Evolutionary conservation across 1,140 invertebrate genomes (phyloP).

Genomic region (Araneus ventricosus): DNA sequence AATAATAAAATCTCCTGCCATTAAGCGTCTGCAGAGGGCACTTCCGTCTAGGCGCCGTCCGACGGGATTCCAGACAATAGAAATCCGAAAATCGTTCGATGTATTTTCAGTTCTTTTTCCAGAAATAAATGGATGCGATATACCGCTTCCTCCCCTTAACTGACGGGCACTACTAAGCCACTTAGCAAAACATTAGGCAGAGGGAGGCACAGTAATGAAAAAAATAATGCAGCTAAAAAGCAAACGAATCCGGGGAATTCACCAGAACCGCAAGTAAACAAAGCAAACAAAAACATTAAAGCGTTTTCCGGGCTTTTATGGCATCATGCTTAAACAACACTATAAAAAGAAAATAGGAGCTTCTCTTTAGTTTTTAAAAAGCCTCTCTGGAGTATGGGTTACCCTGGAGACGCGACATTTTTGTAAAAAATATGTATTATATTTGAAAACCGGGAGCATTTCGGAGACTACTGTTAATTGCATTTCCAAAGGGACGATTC

Average conservation of each 20-base stretch:
- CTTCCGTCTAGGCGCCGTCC: constrained; percentile 20
- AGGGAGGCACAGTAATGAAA: background rate
- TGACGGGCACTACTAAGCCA: background rate
- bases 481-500: background rate
- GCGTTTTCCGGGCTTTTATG: constrained; percentile 18
- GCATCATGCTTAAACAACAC: background rate
- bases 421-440: background rate
- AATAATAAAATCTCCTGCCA: background rate
- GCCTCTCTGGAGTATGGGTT: background rate
- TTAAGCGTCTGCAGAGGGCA: background rate
- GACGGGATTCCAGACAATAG: background rate
- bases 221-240: background rate
- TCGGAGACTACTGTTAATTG: background rate
- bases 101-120: background rate
- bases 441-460: background rate
- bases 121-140: constrained; percentile 26
- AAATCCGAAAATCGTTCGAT: background rate
- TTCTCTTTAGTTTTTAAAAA: background rate
- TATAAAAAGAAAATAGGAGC: background rate
- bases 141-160: background rate
- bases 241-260: background rate
- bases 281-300: constrained; percentile 7
- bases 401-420: background rate
- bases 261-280: background rate
- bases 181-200: constrained; percentile 55